Base-by-base conservation (phyloP, 1,140 invertebrate species). In the Sarcophaga bullata region DNA sequence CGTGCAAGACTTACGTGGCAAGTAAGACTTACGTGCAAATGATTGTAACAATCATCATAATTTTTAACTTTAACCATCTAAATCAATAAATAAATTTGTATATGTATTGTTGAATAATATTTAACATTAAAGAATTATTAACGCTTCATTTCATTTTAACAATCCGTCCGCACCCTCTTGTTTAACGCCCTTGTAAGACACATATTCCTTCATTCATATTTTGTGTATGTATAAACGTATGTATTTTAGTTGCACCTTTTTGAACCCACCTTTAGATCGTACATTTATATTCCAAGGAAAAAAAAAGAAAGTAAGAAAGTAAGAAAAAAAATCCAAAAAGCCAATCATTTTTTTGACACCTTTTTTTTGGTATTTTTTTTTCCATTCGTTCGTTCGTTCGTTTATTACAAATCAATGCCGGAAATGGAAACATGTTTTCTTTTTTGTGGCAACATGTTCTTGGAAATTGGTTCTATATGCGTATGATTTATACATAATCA, bases 291-390 rank as follows among this genome's bases (percentile, higher is more conserved):
- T 37, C 1, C 25, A 37, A 1, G 25, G 25, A 4, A 37, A 37
- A 37, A 37, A 37, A 37, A 37, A 37, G 1, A 37, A 37, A 4
- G 25, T 37, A 37, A n/a, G n/a, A n/a, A n/a, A n/a, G n/a, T n/a
- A n/a, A n/a, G n/a, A n/a, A n/a, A 37, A 37, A 37, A 2, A 37
- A 1, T 37, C 25, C 52, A 78, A 78, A 75, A 78, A 15, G 75
- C 75, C 75, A 78, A 78, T 78, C 75, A 78, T 52, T 52, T 50
- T 78, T 78, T 78, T 50, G 75, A 78, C 75, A 78, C 75, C 75
- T 49, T 50, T 68, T 25, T 19, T 48, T 49, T 48, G 47, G 0
- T 48, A 13, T 47, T n/a, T 47, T 13, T 48, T 76, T 76, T 76
- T 48, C n/a, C n/a, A n/a, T 76, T 5, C 46, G n/a, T 76, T 15